A percentile compares a stretch with the other conserved stretches of the same genome.
phyloP scores from a whole-genome alignment of 2,113 vertebrate genomes.

The Platanista minor region DNA sequence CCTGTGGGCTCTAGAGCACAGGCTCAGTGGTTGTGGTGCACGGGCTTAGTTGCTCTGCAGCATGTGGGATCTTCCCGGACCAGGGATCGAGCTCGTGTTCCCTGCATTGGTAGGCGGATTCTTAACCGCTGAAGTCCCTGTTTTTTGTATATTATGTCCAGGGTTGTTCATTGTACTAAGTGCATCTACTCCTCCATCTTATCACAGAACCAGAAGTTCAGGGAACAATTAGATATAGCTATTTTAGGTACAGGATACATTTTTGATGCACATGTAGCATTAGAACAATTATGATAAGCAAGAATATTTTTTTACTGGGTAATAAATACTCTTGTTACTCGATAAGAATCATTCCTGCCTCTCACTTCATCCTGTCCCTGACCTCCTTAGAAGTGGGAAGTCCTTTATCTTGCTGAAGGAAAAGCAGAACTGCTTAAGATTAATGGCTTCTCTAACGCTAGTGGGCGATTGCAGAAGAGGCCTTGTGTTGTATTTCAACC shows the following conservation, averaged over 20 bases:
- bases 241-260: neutral
- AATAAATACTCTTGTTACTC: neutral
- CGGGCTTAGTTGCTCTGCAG: too few species aligned
- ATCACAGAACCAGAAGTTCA: neutral
- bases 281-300: neutral
- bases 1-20: too few species aligned
- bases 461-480: neutral
- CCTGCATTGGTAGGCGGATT: too few species aligned
- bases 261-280: neutral
- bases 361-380: neutral
- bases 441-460: neutral
- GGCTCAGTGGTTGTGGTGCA: too few species aligned
- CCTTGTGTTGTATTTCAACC: neutral
- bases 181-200: neutral
- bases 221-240: neutral
- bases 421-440: neutral
- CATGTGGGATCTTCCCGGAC: too few species aligned
- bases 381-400: neutral
- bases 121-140: too few species aligned
- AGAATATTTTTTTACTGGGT: neutral
- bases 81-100: too few species aligned
- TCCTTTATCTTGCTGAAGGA: constrained; percentile 21
- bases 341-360: neutral
- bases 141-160: neutral
- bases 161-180: neutral